Base-by-base conservation (phyloP, 2,797 vertebrate species). In the Loris lydekkerianus region DNA sequence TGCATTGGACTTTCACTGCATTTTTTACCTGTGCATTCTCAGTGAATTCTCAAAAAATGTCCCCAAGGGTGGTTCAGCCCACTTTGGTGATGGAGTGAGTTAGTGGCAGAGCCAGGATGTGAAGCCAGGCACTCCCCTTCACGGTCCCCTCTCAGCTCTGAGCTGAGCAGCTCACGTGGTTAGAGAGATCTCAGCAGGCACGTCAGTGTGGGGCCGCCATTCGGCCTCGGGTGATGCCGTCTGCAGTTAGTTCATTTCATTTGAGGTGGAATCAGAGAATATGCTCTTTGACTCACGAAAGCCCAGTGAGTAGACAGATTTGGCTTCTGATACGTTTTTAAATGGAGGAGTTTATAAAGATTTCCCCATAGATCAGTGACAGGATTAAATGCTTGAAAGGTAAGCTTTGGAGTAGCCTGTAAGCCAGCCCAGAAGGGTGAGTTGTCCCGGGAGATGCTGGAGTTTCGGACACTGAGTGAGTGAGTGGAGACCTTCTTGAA, bases 291-390 rank as follows among this genome's bases (percentile, higher is more conserved):
- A 25, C 46, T 72, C 31, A 10, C 17, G 31, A 46, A 40, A 67
- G 69, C 15, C 46, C 37, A n/a, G 11, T 27, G n/a, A 67, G 27
- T 56, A n/a, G 76, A 17, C 1, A 17, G 40, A 75, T 17, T 78
- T 73, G 69, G 21, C 69, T 92, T 91, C 78, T 67, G 46, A 80
- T 49, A 85, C 43, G 46, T 29, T 87, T 83, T 88, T 67, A 72
- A 65, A 61, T 67, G 31, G 40, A 46, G n/a, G 13, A 34, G 17
- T 40, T 20, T 15, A 34, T 77, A 40, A 85, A 81, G 25, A 84
- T 18, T 75, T 20, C 18, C 25, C 21, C 63, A 7, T 31, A 53
- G 58, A 40, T 11, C 2, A 65, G 20, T 34, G 34, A 8, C 65
- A 61, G 14, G 27, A 23, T 58, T 78, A 53, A 43, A 27, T 37